These are phyloP conservation scores for Meriones unguiculatus DNA, from an alignment of 2,113 vertebrate species.

Conservation along the genomic window DNA sequence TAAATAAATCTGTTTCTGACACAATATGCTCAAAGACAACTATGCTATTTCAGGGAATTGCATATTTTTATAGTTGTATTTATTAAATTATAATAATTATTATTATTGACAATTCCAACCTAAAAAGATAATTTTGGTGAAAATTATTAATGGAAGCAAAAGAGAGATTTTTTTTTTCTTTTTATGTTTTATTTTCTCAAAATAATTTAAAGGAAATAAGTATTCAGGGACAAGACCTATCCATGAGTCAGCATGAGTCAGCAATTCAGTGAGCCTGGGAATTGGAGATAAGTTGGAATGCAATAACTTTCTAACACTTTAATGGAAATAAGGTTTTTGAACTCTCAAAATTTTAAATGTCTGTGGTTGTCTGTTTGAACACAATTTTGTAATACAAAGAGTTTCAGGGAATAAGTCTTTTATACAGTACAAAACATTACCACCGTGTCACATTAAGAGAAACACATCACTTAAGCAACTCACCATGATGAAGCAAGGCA, in stretches of 20 bases:
- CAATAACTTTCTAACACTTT: constrained; percentile 67
- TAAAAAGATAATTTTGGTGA: constrained; percentile 21
- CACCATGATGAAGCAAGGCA: constrained; percentile 50
- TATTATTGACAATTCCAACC: neutral
- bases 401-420: constrained; percentile 71
- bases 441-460: constrained; percentile 51
- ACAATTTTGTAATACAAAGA: constrained; percentile 71
- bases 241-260: constrained; percentile 79
- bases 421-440: constrained; percentile 41
- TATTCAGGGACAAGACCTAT: constrained; percentile 44
- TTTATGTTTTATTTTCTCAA: constrained; percentile 47
- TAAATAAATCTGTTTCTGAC: neutral
- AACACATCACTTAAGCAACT: constrained; percentile 57
- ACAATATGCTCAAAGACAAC: neutral
- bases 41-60: neutral
- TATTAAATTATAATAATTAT: too few species aligned
- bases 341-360: constrained; percentile 70
- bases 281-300: constrained; percentile 66
- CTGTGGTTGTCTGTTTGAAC: constrained; percentile 75
- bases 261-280: constrained; percentile 75
- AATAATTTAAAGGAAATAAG: constrained; percentile 38
- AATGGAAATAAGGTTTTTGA: constrained; percentile 60
- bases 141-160: neutral
- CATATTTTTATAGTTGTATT: neutral
- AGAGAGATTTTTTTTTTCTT: neutral